Evolutionary conservation across 2,888 invertebrate genomes (phyloP), one percentile per base, ranked within the genome.

Genomic region (Galerucella nymphaeae): DNA sequence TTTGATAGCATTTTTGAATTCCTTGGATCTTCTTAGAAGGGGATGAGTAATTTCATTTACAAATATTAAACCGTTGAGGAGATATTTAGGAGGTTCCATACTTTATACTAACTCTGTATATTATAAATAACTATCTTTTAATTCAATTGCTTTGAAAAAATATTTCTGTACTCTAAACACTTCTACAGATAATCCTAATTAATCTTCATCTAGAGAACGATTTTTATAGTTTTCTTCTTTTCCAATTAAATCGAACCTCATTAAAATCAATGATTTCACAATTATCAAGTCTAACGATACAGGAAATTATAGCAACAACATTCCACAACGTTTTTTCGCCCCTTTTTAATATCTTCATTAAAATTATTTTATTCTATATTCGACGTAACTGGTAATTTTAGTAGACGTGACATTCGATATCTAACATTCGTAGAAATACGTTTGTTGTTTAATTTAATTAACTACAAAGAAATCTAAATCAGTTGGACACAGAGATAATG

Each of bases 391-490:
- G 16, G 16, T 16, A 16, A 53, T 16, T 16, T 53, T 16, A 16
- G 48, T 48, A 48, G 48, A 53, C 1, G 41, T 8, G 14, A n/a
- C 14, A 59, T 59, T 38, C 11, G 23, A 38, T 58, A 58, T 58
- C 3, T 16, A 50, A 6, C 14, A n/a, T 14, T 41, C 6, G 38
- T 20, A 61, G n/a, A 14, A 61, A 61, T 10, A 30, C 10, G 61
- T 61, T 61, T 41, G 61, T 61, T 61, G 61, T 38, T 61, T 16
- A 38, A 11, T 13, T 42, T 42, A 42, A 62, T 62, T 42, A 62
- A 62, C 42, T 14, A n/a, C 18, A 42, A 62, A 62, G 42, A 16
- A 62, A 62, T 41, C 61, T 42, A 62, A 42, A 62, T 61, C n/a
- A 42, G 38, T 38, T 61, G 16, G 18, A 16, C 18, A 59, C 16